Evolutionary conservation across 2,888 invertebrate species (phyloP).

Genomic region (Muscina levida): DNA sequence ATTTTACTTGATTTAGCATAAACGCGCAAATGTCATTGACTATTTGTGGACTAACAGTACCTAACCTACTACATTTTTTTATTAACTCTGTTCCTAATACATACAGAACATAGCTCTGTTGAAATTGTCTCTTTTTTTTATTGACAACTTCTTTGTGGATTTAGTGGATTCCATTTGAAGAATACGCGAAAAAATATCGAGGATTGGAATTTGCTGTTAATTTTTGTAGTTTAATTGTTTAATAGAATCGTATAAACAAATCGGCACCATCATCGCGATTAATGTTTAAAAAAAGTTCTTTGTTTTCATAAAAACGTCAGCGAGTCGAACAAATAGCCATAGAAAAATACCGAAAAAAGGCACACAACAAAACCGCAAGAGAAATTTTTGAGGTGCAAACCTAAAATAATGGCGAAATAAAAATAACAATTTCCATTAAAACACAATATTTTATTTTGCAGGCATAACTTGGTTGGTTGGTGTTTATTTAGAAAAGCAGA

Average conservation of each 20-base stretch:
- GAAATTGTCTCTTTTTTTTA: background rate
- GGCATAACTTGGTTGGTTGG: background rate
- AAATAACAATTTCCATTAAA: background rate
- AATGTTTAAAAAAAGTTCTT: background rate
- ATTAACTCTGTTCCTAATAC: background rate
- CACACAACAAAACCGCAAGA: constrained; percentile 2
- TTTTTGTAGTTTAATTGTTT: constrained; percentile 37
- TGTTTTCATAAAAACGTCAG: background rate
- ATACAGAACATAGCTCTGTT: background rate
- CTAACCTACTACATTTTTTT: background rate
- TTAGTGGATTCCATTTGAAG: constrained; percentile 41
- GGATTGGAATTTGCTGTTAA: constrained; percentile 19
- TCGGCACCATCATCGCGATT: background rate
- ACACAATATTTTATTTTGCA: constrained; percentile 1
- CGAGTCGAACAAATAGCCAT: background rate
- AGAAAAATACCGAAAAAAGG: no score
- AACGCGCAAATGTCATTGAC: no score
- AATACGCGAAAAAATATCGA: constrained; percentile 54
- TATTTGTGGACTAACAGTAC: no score
- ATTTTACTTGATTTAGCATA: no score
- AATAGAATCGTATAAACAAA: constrained; percentile 29
- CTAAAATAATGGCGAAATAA: background rate
- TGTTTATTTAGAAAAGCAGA: background rate
- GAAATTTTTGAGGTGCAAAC: constrained; percentile 31
- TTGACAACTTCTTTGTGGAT: background rate